These are phyloP conservation scores for Geotrypetes seraphini DNA, from an alignment of 2,797 vertebrate genomes.

Conservation along the genomic window DNA sequence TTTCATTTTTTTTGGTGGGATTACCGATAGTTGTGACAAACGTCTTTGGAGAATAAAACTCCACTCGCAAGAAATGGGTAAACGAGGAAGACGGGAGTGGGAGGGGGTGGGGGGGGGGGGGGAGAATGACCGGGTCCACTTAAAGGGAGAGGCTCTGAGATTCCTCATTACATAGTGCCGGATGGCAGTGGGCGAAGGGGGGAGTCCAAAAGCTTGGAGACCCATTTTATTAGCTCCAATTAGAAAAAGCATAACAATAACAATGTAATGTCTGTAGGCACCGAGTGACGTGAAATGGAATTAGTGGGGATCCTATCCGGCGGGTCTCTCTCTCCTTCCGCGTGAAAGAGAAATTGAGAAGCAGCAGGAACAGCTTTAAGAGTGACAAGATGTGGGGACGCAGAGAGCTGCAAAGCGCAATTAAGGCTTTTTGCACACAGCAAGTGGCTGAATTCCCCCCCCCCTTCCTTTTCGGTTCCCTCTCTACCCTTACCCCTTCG, in stretches of 20 bases:
- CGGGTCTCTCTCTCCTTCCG: conserved; percentile 28
- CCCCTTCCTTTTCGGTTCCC: background rate
- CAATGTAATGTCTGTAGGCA: too few species aligned
- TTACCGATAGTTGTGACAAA: conserved; percentile 63
- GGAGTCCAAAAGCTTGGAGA: too few species aligned
- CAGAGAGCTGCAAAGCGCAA: conserved; percentile 39
- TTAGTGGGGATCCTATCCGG: conserved; percentile 37
- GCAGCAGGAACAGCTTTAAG: too few species aligned
- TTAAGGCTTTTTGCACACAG: conserved; percentile 17
- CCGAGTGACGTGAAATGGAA: conserved; percentile 33
- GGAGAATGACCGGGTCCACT: conserved; percentile 44
- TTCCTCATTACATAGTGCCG: too few species aligned
- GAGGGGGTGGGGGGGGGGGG: conserved; percentile 18
- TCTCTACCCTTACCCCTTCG: background rate
- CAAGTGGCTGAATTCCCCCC: background rate
- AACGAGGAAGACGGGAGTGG: conserved; percentile 33
- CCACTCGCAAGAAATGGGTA: conserved; percentile 43
- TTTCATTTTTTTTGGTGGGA: conserved; percentile 35
- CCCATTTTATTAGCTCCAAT: too few species aligned
- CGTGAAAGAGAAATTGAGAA: too few species aligned
- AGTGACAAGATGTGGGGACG: too few species aligned
- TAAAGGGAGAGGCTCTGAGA: conserved; percentile 42
- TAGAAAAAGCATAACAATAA: too few species aligned
- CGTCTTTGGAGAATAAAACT: conserved; percentile 57
- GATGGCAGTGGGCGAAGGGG: too few species aligned